A percentile compares a stretch with the other conserved stretches of the same genome.
These are phyloP conservation scores for Paracanthobrama guichenoti DNA, from an alignment of 2,113 vertebrate genomes.

Conservation along the genomic window DNA sequence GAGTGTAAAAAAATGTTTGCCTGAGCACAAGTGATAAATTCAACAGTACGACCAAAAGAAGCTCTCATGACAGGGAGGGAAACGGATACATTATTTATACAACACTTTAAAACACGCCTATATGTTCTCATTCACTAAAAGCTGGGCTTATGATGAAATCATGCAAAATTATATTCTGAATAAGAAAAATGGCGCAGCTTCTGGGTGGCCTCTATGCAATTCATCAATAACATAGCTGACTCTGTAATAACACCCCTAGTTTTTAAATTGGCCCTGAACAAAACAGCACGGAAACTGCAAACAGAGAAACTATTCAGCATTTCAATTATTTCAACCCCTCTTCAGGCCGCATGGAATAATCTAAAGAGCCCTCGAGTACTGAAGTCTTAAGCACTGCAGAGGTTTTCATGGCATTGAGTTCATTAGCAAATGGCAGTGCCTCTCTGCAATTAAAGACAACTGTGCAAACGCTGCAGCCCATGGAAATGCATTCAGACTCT, in stretches of 20 bases:
- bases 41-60: background rate
- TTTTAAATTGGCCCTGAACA: slow-evolving; percentile 29
- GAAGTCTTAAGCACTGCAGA: slow-evolving; percentile 64
- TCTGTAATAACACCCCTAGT: slow-evolving; percentile 13
- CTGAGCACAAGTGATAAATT: slow-evolving; percentile 15
- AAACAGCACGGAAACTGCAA: slow-evolving; percentile 28
- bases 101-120: background rate
- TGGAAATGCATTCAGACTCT: slow-evolving; percentile 59
- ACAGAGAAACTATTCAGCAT: slow-evolving; percentile 46
- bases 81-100: background rate
- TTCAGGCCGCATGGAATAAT: slow-evolving; percentile 68
- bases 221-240: background rate
- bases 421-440: slow-evolving; percentile 72
- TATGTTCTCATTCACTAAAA: background rate
- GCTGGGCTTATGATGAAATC: background rate
- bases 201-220: background rate
- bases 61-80: background rate
- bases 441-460: slow-evolving; percentile 72
- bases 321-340: slow-evolving; percentile 72
- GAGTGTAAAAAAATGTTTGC: slow-evolving; percentile 10
- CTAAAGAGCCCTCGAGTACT: slow-evolving; percentile 68
- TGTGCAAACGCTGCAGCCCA: slow-evolving; percentile 63
- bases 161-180: background rate
- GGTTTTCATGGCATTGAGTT: slow-evolving; percentile 65
- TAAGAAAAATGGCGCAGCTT: background rate